Percentiles rank a stretch among this genome's conserved stretches.
Evolutionary conservation across 2,113 vertebrate species (phyloP).

Genomic region (Myocastor coypus): DNA sequence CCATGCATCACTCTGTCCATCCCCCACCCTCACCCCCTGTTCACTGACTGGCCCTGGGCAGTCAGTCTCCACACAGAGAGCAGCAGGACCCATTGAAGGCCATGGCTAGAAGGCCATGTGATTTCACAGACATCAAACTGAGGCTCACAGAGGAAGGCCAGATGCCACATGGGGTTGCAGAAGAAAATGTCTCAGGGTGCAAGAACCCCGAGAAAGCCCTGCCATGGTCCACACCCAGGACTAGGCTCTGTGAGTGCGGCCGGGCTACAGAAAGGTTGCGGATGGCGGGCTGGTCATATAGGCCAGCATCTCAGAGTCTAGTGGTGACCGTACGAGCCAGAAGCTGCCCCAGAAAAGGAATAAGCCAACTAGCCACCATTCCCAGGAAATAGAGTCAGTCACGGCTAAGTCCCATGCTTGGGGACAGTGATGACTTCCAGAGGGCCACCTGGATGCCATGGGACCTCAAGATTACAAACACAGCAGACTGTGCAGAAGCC

Average conservation of each 20-base stretch:
- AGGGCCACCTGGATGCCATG: not conserved
- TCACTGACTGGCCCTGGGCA: not conserved
- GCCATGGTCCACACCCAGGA: rapidly evolving
- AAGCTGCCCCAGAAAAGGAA: slow-evolving; percentile 67
- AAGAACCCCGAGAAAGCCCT: not conserved
- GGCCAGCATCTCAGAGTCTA: not conserved
- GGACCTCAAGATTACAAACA: not conserved
- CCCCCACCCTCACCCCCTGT: rapidly evolving
- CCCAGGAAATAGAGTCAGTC: not conserved
- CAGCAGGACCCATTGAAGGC: not conserved
- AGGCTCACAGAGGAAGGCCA: not conserved
- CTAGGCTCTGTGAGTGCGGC: not conserved
- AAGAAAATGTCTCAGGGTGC: not conserved
- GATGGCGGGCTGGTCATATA: not conserved
- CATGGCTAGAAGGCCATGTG: not conserved
- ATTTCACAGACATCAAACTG: not conserved
- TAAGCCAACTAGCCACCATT: slow-evolving; percentile 47
- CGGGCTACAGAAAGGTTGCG: not conserved
- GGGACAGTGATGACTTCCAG: not conserved
- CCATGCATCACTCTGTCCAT: not conserved
- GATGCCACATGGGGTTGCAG: not conserved
- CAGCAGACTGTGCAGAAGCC: not conserved
- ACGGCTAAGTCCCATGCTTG: slow-evolving; percentile 65
- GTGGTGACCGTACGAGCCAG: slow-evolving; percentile 66
- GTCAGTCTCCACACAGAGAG: not conserved